Evolutionary conservation across 1,140 invertebrate genomes (phyloP).

Genomic region (Hyposmocoma kahamanoa): DNA sequence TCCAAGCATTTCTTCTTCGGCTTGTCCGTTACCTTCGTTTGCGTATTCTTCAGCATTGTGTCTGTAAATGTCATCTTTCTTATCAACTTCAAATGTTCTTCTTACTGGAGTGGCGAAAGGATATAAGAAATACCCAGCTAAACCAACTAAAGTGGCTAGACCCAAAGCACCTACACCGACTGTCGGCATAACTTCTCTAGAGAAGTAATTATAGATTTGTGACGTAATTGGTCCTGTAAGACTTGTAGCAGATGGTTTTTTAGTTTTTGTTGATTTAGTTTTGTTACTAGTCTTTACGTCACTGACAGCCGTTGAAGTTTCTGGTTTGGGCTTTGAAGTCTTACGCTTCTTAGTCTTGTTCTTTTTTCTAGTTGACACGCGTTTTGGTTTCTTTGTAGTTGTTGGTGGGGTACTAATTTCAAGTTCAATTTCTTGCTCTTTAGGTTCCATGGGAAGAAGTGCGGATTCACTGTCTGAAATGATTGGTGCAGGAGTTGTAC

Average conservation of each 20-base stretch:
- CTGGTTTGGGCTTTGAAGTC: slow-evolving; percentile 60
- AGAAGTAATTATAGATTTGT: slow-evolving; percentile 85
- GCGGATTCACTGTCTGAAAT: slow-evolving; percentile 40
- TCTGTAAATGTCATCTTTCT: slow-evolving; percentile 77
- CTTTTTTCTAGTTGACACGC: slow-evolving; percentile 61
- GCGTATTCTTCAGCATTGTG: slow-evolving; percentile 79
- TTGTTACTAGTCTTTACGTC: slow-evolving; percentile 70
- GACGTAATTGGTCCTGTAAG: slow-evolving; percentile 76
- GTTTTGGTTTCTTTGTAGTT: slow-evolving; percentile 69
- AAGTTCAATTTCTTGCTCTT: slow-evolving; percentile 75
- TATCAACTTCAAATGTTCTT: slow-evolving; percentile 78
- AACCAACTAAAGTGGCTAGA: slow-evolving; percentile 79
- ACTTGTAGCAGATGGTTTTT: slow-evolving; percentile 63
- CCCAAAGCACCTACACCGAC: slow-evolving; percentile 84
- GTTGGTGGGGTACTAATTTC: slow-evolving; percentile 66
- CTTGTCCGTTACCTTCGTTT: slow-evolving; percentile 76
- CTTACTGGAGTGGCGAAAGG: slow-evolving; percentile 80
- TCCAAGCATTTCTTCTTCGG: slow-evolving; percentile 83
- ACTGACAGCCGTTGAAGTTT: slow-evolving; percentile 67
- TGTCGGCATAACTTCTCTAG: slow-evolving; percentile 85
- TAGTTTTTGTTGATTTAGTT: slow-evolving; percentile 52
- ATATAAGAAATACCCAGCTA: slow-evolving; percentile 84
- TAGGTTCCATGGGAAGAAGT: slow-evolving; percentile 67
- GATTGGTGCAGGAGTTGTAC: slow-evolving; percentile 31
- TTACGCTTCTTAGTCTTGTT: slow-evolving; percentile 69